These are phyloP conservation scores for Diplodus sargus DNA, from an alignment of 2,797 vertebrate species.

Conservation along the genomic window DNA sequence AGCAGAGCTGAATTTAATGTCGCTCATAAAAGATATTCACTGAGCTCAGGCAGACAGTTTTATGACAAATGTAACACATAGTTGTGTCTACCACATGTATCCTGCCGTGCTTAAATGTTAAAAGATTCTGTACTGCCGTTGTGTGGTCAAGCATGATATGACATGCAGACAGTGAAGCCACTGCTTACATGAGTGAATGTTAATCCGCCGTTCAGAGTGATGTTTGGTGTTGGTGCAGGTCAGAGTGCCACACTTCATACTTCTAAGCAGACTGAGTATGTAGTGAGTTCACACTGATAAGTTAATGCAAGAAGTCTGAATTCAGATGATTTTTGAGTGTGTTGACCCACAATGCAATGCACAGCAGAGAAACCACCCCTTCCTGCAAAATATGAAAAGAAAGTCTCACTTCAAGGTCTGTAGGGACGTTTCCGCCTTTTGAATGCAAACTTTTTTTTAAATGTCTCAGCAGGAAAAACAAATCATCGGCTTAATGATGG, in stretches of 20 bases:
- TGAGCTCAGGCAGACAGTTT: neutral
- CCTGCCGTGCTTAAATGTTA: accelerated
- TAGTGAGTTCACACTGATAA: neutral
- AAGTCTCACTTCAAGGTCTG: no score
- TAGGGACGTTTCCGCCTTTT: no score
- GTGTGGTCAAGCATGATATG: neutral
- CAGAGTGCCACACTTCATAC: no score
- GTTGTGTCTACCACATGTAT: neutral
- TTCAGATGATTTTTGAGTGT: neutral
- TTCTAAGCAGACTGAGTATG: neutral
- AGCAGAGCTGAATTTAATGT: neutral
- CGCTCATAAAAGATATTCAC: neutral
- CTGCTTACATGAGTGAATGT: neutral
- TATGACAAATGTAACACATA: neutral
- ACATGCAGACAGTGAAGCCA: neutral
- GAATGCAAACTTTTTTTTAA: no score
- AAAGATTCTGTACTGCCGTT: slow-evolving; percentile 5
- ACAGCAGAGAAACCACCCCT: neutral
- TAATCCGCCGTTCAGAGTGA: neutral
- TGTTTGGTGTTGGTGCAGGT: neutral
- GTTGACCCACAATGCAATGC: neutral
- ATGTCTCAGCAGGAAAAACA: no score
- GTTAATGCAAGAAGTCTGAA: neutral
- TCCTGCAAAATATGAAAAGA: neutral
- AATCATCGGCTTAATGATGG: no score